Conservation (phyloP, 2,888 invertebrate genomes). For the Mesodorylaimus sp. region DNA sequence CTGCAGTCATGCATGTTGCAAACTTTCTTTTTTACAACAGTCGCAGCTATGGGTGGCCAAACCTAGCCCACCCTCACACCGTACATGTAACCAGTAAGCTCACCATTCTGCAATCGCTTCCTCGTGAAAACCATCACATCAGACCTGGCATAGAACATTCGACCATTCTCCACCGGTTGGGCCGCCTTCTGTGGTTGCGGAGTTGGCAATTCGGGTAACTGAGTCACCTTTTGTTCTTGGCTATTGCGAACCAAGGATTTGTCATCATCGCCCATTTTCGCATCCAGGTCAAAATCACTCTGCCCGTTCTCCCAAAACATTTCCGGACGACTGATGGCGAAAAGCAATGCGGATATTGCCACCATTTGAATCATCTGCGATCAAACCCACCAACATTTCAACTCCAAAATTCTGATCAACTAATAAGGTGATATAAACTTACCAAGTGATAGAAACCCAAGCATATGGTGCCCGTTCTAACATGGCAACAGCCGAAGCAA, state of each 20-base stretch:
- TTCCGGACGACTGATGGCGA: background rate
- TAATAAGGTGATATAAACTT: background rate
- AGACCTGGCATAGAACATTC: no score
- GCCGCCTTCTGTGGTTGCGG: background rate
- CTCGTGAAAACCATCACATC: slow-evolving; percentile 4
- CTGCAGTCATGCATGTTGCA: no score
- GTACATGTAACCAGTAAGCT: no score
- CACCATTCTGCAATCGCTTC: slow-evolving; percentile 2
- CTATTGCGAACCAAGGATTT: background rate
- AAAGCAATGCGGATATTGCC: background rate
- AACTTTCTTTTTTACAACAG: no score
- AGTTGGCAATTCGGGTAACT: background rate
- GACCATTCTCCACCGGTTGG: no score
- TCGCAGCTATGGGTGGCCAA: no score
- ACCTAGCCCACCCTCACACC: no score
- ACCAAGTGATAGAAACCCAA: slow-evolving; percentile 5
- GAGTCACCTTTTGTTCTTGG: background rate
- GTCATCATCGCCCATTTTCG: no score
- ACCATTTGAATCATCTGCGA: background rate
- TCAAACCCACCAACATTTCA: no score
- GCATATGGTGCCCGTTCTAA: background rate
- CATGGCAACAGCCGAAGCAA: slow-evolving; percentile 11
- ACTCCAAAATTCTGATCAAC: background rate
- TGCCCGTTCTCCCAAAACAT: background rate
- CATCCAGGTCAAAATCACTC: no score